Percentiles rank a stretch among this genome's conserved stretches.
Evolutionary conservation across 2,888 invertebrate genomes (phyloP).

Genomic region (Danaus chrysippus): DNA sequence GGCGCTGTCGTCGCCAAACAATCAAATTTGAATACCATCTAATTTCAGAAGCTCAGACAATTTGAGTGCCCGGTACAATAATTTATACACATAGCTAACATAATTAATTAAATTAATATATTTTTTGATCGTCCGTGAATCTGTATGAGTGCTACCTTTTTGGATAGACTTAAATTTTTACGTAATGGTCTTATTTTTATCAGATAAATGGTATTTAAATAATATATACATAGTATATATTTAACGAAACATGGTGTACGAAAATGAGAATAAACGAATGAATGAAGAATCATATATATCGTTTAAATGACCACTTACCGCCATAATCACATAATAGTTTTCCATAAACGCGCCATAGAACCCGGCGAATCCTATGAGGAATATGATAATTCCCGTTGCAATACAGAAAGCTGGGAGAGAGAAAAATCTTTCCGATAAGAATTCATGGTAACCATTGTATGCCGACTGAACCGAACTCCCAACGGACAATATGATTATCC

Average conservation of each 20-base stretch:
- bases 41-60: slow-evolving; percentile 18
- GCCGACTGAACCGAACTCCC: slow-evolving; percentile 84
- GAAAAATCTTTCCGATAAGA: slow-evolving; percentile 83
- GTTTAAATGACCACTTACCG: slow-evolving; percentile 73
- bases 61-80: not conserved
- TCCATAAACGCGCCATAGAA: slow-evolving; percentile 93
- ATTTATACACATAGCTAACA: slow-evolving; percentile 13
- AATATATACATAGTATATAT: too few species aligned
- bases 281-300: not conserved
- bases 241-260: too few species aligned
- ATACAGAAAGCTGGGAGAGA: slow-evolving; percentile 86
- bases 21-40: slow-evolving; percentile 24
- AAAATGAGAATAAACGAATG: too few species aligned
- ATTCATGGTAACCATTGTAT: slow-evolving; percentile 82
- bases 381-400: slow-evolving; percentile 84
- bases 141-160: too few species aligned
- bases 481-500: slow-evolving; percentile 86
- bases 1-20: slow-evolving; percentile 22
- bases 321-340: slow-evolving; percentile 89
- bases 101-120: not conserved
- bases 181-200: too few species aligned
- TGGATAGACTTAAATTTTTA: too few species aligned
- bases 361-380: slow-evolving; percentile 90
- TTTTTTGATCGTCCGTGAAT: too few species aligned
- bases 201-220: too few species aligned